Evolutionary conservation across 2,888 invertebrate species (phyloP), one percentile per base, ranked within the genome.

Genomic region (Clusia tigrina): DNA sequence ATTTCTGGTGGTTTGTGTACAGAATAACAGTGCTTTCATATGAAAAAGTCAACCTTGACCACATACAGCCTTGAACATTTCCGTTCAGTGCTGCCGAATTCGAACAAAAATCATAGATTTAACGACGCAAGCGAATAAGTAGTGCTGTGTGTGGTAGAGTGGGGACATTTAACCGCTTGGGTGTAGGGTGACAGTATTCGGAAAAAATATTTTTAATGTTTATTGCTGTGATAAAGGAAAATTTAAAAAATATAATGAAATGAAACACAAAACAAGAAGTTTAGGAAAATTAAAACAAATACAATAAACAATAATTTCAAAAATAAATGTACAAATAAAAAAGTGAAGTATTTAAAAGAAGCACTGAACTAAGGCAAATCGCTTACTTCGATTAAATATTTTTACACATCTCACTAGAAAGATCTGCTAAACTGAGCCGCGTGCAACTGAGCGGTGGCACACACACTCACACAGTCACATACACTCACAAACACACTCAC

Each of bases 191-290:
- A n/a, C n/a, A n/a, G n/a, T n/a, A n/a, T n/a, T n/a, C n/a, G n/a
- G n/a, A n/a, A n/a, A n/a, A n/a, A n/a, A n/a, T n/a, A n/a, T n/a
- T n/a, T n/a, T n/a, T n/a, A 52, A 70, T 68, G 68, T 72, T 74
- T 71, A 71, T 69, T 72, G 73, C 74, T 74, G 74, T 74, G 74
- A 74, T 74, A n/a, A n/a, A 73, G 67, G 70, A 70, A 69, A 72
- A 69, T 70, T 71, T 69, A 67, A 67, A 60, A 67, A 68, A 65
- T 56, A 64, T 68, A 63, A 51, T 48, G 53, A 63, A 64, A 67
- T 68, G 55, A 60, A 52, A 64, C 37, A 18, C n/a, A n/a, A 10
- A n/a, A 25, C 24, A 54, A 26, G 18, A 54, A 10, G 42, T 42
- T 25, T 24, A 53, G 53, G 24, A 23, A 12, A 38, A 60, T 42